Evolutionary conservation across 2,797 vertebrate species (phyloP), one percentile per base, ranked within the genome.

Genomic region (Odontamblyopus rebecca): DNA sequence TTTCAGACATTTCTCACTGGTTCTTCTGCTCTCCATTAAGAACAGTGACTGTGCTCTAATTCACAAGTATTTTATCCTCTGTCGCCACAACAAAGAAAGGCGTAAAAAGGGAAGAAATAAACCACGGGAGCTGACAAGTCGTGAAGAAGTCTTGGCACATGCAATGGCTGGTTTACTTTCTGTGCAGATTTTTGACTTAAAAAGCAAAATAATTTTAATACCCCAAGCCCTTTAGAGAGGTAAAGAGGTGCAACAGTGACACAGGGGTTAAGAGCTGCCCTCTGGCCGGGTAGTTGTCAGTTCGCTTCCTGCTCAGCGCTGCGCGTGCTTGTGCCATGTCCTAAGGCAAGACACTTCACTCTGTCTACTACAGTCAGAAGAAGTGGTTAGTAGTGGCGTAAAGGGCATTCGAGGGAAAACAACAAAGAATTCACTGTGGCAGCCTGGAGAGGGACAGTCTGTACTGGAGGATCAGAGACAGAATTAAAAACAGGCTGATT

Each of bases 91-190:
- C 85, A 90, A 89, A 90, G 81, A 76, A 16, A 27, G 78, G 77
- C 68, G 76, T 69, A 72, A 70, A 82, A 79, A 18, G 27, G 15
- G 26, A 67, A 75, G 4, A 85, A 79, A 74, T 62, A 81, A 83
- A 88, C 75, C 80, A 79, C 68, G 77, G 77, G 78, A 89, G 88
- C 82, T 88, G 83, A 84, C 86, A 89, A 84, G 77, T 75, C 86
- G 74, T 79, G 77, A 78, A 89, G 81, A 76, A 73, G 70, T 82
- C 69, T 84, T 85, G 85, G 84, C 82, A 86, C 83, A 70, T 74
- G 82, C 60, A 66, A 72, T 41, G 69, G 77, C 85, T 80, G 82
- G 48, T 82, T 82, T 79, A 64, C 81, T 78, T 63, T 67, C 51
- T 70, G 59, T 53, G 70, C 71, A 71, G 66, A 70, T 29, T 70